These are phyloP conservation scores for Sorex fumeus DNA, from an alignment of 2,113 vertebrate species.

Conservation along the genomic window DNA sequence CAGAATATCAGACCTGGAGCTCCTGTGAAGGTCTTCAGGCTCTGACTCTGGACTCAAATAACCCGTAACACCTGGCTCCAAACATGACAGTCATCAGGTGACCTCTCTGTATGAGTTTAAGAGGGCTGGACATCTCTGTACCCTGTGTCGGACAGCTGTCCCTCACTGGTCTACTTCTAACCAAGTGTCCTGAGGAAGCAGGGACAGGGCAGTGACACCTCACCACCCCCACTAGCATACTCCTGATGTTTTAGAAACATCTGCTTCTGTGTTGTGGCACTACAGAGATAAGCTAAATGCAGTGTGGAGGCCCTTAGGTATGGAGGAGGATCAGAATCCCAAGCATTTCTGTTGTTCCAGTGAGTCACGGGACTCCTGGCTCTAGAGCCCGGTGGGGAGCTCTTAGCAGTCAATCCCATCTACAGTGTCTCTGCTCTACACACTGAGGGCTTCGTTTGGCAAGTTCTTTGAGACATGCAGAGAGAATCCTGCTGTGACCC, in stretches of 20 bases:
- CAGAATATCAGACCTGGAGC: not conserved
- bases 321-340: not conserved
- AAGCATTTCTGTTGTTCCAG: not conserved
- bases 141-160: not conserved
- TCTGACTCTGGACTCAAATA: not conserved
- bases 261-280: not conserved
- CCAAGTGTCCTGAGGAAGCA: not conserved
- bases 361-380: too few relatives aligned
- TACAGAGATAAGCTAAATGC: not conserved
- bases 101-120: not conserved
- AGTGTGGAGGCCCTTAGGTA: not conserved
- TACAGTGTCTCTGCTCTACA: not conserved
- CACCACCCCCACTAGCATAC: fast-evolving
- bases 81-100: not conserved
- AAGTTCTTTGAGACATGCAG: not conserved
- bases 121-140: not conserved
- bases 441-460: not conserved
- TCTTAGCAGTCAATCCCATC: not conserved
- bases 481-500: not conserved
- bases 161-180: not conserved
- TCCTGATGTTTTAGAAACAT: not conserved
- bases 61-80: not conserved
- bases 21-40: not conserved
- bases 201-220: not conserved
- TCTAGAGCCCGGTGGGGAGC: too few relatives aligned